Evolutionary conservation across 2,113 vertebrate species (phyloP).

Genomic region (Trinectes maculatus): DNA sequence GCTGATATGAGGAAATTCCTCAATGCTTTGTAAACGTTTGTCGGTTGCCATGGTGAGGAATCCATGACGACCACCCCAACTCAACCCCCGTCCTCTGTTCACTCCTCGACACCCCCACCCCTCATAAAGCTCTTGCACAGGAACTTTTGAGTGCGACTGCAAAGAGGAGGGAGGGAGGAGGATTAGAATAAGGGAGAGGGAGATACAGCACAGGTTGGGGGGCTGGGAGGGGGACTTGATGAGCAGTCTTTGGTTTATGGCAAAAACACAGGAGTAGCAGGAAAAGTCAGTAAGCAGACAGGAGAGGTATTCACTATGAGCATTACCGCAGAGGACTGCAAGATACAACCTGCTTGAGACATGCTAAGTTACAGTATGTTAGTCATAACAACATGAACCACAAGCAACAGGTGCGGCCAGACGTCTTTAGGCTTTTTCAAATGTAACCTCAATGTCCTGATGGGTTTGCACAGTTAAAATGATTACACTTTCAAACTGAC

Average conservation of each 20-base stretch:
- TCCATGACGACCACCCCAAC: conserved; percentile 82
- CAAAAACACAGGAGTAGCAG: conserved; percentile 39
- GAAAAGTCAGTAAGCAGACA: conserved; percentile 30
- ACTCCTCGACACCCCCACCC: conserved; percentile 27
- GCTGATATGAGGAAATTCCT: conserved; percentile 89
- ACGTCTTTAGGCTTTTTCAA: background rate
- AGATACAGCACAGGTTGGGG: conserved; percentile 42
- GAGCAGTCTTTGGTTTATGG: conserved; percentile 41
- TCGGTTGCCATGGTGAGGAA: conserved; percentile 85
- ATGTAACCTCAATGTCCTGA: background rate
- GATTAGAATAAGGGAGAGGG: conserved; percentile 56
- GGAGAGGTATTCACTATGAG: conserved; percentile 9
- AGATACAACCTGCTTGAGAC: conserved; percentile 43
- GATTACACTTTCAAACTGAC: background rate
- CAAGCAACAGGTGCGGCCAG: conserved; percentile 52
- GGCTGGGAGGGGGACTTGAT: conserved; percentile 37
- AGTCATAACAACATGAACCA: conserved; percentile 26
- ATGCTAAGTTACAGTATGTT: conserved; percentile 10
- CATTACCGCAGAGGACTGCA: conserved; percentile 14
- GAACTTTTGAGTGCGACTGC: conserved; percentile 78
- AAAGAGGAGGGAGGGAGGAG: conserved; percentile 64
- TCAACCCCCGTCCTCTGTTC: conserved; percentile 49
- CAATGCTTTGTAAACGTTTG: conserved; percentile 88
- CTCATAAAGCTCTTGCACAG: conserved; percentile 78
- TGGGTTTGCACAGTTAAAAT: background rate